Conservation (phyloP, 1,140 invertebrate genomes). For the Dreissena rostriformis region DNA sequence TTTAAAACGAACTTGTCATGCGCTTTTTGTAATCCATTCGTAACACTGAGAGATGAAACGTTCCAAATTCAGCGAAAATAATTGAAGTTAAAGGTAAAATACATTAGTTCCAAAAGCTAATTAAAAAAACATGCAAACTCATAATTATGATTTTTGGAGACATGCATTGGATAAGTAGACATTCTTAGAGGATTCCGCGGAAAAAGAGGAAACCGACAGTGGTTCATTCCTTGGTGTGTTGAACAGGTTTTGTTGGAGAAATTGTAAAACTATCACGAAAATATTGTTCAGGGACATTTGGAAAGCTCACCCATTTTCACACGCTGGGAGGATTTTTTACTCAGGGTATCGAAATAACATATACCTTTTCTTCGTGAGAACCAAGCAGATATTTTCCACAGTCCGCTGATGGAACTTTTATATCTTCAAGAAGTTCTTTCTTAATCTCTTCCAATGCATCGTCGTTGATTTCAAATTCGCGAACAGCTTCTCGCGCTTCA, state of each 20-base stretch:
- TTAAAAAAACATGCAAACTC: too few relatives aligned
- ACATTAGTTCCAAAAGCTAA: neutral
- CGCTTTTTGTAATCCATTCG: too few relatives aligned
- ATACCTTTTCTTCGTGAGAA: slow-evolving; percentile 30
- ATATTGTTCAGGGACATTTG: neutral
- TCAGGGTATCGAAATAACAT: neutral
- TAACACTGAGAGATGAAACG: neutral
- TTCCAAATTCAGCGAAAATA: neutral
- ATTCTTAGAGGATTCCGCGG: neutral
- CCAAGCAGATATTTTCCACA: slow-evolving; percentile 46
- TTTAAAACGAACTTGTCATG: too few relatives aligned
- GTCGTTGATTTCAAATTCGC: slow-evolving; percentile 45
- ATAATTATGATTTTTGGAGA: too few relatives aligned
- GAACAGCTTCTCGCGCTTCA: slow-evolving; percentile 29
- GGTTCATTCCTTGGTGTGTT: neutral
- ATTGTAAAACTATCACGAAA: neutral
- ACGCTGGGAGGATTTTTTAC: neutral
- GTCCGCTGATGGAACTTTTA: slow-evolving; percentile 26
- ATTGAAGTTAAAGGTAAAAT: neutral
- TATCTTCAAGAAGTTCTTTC: slow-evolving; percentile 45
- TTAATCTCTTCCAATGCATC: slow-evolving; percentile 43
- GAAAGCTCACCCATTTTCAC: neutral
- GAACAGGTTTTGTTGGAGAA: neutral
- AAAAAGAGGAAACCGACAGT: neutral
- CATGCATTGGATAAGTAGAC: neutral